Percentiles rank a stretch among this genome's conserved stretches.
These are phyloP conservation scores for Drosophila helvetica DNA, from an alignment of 2,888 invertebrate genomes.

Conservation along the genomic window DNA sequence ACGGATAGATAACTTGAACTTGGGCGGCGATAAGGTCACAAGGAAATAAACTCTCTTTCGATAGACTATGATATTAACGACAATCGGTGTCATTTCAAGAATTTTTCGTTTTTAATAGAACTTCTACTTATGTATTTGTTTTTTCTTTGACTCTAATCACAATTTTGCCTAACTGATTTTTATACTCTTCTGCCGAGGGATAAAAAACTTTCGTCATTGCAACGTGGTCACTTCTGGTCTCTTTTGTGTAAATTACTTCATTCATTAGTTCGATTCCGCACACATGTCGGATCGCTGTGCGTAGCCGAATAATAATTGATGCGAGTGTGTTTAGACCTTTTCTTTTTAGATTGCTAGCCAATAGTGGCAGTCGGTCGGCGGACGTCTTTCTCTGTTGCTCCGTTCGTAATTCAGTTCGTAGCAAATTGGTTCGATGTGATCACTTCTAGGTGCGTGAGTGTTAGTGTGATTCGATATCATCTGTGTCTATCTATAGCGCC, in stretches of 20 bases:
- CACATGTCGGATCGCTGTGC: conserved; percentile 7
- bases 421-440: conserved; percentile 40
- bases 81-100: too few relatives aligned
- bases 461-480: conserved; percentile 61
- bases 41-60: neutral
- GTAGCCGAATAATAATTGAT: neutral
- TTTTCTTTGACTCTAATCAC: neutral
- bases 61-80: too few relatives aligned
- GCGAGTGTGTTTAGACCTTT: conserved; percentile 27
- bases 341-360: conserved; percentile 32
- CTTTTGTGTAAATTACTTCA: conserved; percentile 4
- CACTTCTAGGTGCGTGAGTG: conserved; percentile 37
- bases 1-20: too few relatives aligned
- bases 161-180: neutral
- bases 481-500: conserved; percentile 66
- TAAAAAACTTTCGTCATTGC: neutral
- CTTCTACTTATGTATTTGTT: neutral
- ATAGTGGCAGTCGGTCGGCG: conserved; percentile 15
- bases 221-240: neutral
- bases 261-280: conserved; percentile 16
- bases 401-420: conserved; percentile 9
- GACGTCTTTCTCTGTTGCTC: conserved; percentile 11
- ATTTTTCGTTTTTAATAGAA: too few relatives aligned
- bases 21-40: too few relatives aligned
- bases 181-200: neutral